Base-by-base conservation (phyloP, 2,888 invertebrate species). In the Mantis religiosa region DNA sequence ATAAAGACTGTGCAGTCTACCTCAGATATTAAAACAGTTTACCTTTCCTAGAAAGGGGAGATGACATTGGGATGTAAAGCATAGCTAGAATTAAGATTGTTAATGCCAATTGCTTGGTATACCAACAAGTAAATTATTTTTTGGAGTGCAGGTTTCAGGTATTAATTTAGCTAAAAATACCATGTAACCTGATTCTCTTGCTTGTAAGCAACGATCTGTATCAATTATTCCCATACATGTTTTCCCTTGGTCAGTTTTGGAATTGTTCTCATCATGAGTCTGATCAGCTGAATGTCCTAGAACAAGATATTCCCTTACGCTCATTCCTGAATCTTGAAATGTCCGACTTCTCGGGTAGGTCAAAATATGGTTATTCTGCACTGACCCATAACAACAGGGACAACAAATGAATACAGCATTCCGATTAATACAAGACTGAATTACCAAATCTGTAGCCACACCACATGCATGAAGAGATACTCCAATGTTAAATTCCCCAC, bases 381-480 rank as follows among this genome's bases (percentile, higher is more conserved):
- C 95, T 3, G 96, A 96, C 1, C 99, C 99, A 93, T 99, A 99
- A 92, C 99, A 99, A 92, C 99, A 99, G 0, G 99, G 99, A 92
- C 98, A 98, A 88, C 97, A 95, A 0, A 98, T 96, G 94, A 99
- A 98, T 90, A 96, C 95, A 0, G 98, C 98, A 89, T 94, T 94
- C 25, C 95, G 95, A 85, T 95, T 93, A 25, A 97, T 94, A 92
- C 99, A 99, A 92, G 97, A 96, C 91, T 97, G 95, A 87, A 99
- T 94, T 0, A 99, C 98, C 90, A 99, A 95, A 93, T 99, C 99
- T 2, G 98, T 98, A 1, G 98, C 98, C 20, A 98, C 97, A 0
- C 99, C 99, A 93, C 99, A 99, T 4, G 98, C 99, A 93, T 99
- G 99, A 71, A 99, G 93, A 6, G 97, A 97, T 81, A 97, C 95